These are phyloP conservation scores for Stichodactyla mertensii DNA, from an alignment of 64 coral and sea anemone species.

Conservation along the genomic window DNA sequence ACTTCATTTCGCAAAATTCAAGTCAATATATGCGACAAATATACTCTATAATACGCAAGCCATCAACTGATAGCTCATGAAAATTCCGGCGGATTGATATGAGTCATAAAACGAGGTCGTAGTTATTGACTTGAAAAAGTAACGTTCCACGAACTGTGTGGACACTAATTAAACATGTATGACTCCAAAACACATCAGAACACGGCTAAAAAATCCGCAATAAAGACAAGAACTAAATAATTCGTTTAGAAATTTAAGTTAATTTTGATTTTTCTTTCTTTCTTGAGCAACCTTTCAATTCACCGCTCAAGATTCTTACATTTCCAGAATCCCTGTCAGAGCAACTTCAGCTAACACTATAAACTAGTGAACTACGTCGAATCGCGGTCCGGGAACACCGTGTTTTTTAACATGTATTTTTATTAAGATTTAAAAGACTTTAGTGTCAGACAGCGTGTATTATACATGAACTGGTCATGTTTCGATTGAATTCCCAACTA, in stretches of 20 bases:
- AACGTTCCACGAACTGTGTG: background rate
- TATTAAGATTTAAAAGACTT: background rate
- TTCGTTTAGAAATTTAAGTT: background rate
- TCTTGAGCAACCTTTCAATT: too few relatives aligned
- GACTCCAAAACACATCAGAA: too few relatives aligned
- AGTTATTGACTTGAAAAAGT: background rate
- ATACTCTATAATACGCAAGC: background rate
- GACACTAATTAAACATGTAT: background rate
- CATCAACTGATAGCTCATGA: background rate
- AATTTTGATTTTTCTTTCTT: too few relatives aligned
- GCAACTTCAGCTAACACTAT: background rate
- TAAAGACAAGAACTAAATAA: background rate
- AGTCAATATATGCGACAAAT: background rate
- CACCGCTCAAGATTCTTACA: too few relatives aligned
- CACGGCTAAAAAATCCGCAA: background rate
- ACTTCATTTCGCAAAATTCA: background rate
- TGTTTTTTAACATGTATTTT: background rate
- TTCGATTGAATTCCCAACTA: background rate
- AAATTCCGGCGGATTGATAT: background rate
- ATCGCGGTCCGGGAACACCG: background rate
- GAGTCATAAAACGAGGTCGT: background rate
- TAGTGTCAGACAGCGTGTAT: background rate
- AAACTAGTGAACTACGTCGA: background rate
- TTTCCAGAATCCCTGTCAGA: too few relatives aligned
- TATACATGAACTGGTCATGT: background rate